phyloP scores from a whole-genome alignment of 2,797 vertebrate genomes.

The Myiotriccus ornatus region DNA sequence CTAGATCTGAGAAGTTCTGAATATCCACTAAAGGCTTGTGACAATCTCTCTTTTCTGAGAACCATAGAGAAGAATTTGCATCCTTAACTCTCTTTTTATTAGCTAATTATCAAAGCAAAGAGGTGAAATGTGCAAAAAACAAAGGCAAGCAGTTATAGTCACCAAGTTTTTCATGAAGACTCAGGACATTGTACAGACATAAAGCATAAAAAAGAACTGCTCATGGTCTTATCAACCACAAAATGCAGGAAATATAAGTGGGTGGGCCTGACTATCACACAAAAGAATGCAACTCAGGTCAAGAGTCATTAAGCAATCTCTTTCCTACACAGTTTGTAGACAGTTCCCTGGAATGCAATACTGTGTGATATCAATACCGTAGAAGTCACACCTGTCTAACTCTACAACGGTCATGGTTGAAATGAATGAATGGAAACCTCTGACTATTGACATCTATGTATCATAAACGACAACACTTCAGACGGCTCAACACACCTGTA shows the following conservation, averaged over 20 bases:
- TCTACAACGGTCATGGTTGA: not conserved
- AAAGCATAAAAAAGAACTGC: not conserved
- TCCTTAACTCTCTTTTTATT: not conserved
- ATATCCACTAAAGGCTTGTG: not conserved
- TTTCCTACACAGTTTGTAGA: not conserved
- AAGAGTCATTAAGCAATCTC: not conserved
- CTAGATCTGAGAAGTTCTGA: not conserved
- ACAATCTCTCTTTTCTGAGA: not conserved
- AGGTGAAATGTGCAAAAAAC: not conserved
- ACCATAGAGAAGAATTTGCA: not conserved
- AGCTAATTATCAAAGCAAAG: not conserved
- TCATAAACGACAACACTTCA: not conserved
- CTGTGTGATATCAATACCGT: not conserved
- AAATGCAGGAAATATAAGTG: not conserved
- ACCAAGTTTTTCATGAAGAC: not conserved
- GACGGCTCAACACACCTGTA: not conserved
- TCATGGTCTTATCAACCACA: not conserved
- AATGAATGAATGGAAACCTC: not conserved
- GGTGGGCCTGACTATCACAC: not conserved
- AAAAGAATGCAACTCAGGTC: not conserved
- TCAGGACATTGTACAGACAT: not conserved
- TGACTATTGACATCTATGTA: not conserved
- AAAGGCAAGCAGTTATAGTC: not conserved
- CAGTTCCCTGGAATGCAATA: constrained; percentile 14
- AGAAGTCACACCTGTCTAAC: not conserved